Conservation (phyloP, 2,113 vertebrate genomes). For the Hipposideros armiger region DNA sequence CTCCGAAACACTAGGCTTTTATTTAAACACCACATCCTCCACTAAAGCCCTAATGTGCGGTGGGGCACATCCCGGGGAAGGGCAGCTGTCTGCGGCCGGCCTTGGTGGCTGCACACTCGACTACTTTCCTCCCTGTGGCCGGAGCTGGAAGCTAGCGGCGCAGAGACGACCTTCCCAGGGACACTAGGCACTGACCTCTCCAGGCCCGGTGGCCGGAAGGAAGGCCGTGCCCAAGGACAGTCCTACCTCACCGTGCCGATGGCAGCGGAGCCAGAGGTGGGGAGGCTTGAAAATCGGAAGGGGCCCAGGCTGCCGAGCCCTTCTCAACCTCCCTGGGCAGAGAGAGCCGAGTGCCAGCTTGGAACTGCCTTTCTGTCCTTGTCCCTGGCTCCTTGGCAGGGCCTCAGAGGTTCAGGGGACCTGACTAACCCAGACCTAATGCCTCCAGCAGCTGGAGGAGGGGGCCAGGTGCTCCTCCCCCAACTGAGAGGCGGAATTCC, state of each 20-base stretch:
- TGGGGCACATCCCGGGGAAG: background rate
- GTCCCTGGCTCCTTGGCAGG: background rate
- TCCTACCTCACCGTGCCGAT: rapidly evolving
- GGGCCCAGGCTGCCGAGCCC: background rate
- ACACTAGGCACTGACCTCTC: background rate
- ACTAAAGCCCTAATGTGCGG: slow-evolving; percentile 61
- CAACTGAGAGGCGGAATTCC: background rate
- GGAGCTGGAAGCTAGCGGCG: slow-evolving; percentile 39
- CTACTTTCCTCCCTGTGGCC: slow-evolving; percentile 58
- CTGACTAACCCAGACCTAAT: background rate
- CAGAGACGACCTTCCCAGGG: slow-evolving; percentile 58
- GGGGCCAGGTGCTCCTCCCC: background rate
- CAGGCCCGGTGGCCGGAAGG: background rate
- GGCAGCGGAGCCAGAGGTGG: background rate
- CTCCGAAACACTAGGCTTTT: slow-evolving; percentile 59
- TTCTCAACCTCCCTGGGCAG: background rate
- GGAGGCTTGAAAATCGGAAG: background rate
- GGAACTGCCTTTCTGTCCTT: background rate
- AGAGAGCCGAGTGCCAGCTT: background rate
- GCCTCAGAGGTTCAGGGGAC: background rate
- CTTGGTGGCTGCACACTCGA: background rate
- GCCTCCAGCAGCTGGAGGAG: background rate
- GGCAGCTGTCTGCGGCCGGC: background rate
- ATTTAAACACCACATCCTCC: slow-evolving; percentile 73
- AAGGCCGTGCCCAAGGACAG: background rate